Percentiles rank a stretch among this genome's conserved stretches.
phyloP scores from a whole-genome alignment of 2,113 vertebrate species.

The Scalopus aquaticus region DNA sequence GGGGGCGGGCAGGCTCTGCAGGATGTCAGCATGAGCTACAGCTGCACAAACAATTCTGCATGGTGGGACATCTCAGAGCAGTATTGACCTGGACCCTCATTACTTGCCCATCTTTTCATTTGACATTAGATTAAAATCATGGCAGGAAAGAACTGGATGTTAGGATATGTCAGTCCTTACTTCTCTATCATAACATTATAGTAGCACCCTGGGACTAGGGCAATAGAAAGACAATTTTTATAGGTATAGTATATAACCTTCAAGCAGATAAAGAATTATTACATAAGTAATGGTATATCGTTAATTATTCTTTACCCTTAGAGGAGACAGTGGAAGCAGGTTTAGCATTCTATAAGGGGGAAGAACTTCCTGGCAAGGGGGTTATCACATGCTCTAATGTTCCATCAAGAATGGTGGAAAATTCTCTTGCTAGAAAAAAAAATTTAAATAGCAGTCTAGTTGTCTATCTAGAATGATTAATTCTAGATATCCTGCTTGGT shows the following conservation, averaged over 20 bases:
- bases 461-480: not conserved
- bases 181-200: constrained; percentile 59
- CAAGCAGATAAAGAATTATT: constrained; percentile 61
- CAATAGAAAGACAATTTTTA: constrained; percentile 72
- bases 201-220: constrained; percentile 44
- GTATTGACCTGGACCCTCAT: constrained; percentile 53
- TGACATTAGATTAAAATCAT: constrained; percentile 64
- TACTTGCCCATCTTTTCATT: constrained; percentile 63
- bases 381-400: not conserved
- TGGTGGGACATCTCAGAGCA: not conserved
- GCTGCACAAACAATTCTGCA: not conserved
- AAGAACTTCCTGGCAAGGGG: not conserved
- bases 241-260: constrained; percentile 66
- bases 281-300: not conserved
- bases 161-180: constrained; percentile 50
- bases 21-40: constrained; percentile 53
- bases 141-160: constrained; percentile 50
- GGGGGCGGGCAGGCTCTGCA: not conserved
- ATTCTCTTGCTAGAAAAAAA: not conserved
- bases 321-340: not conserved
- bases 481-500: not conserved
- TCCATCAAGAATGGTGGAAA: not conserved
- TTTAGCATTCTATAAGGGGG: not conserved
- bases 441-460: not conserved
- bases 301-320: constrained; percentile 63